Evolutionary conservation across 2,113 vertebrate genomes (phyloP).

Genomic region (Anser cygnoides): DNA sequence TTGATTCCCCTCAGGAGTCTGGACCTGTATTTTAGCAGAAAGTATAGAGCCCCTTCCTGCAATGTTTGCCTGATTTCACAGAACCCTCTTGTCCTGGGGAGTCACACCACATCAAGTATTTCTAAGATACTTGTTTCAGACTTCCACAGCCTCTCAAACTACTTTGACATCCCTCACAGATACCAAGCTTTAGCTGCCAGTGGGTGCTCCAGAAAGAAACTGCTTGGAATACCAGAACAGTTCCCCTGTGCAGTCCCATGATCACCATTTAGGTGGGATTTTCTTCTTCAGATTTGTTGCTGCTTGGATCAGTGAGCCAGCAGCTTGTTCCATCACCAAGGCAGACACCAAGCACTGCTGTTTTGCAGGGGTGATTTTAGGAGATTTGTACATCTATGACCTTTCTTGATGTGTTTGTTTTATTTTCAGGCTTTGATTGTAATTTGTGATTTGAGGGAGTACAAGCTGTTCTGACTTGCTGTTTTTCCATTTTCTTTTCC

Average conservation of each 20-base stretch:
- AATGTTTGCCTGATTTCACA: not conserved
- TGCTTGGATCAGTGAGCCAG: not conserved
- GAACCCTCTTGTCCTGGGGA: fast-evolving
- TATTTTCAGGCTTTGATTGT: conserved; percentile 15
- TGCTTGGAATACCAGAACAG: not conserved
- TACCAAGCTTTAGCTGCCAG: not conserved
- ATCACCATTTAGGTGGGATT: not conserved
- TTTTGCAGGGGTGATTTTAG: not conserved
- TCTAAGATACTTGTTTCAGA: not conserved
- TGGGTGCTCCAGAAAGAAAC: not conserved
- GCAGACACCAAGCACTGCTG: not conserved
- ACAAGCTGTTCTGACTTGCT: conserved; percentile 28
- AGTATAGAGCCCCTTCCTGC: not conserved
- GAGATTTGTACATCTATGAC: not conserved
- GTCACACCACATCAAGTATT: fast-evolving
- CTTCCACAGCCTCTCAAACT: not conserved
- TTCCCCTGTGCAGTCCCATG: not conserved
- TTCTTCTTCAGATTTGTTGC: not conserved
- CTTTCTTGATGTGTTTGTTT: not conserved
- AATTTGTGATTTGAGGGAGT: not conserved
- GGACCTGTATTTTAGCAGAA: not conserved
- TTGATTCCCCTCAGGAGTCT: not conserved
- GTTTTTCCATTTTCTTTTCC: conserved; percentile 58
- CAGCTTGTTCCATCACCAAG: not conserved
- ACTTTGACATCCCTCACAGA: not conserved